Evolutionary conservation across 2,888 invertebrate species (phyloP), one percentile per base, ranked within the genome.

Genomic region (Sabatieria punctata): DNA sequence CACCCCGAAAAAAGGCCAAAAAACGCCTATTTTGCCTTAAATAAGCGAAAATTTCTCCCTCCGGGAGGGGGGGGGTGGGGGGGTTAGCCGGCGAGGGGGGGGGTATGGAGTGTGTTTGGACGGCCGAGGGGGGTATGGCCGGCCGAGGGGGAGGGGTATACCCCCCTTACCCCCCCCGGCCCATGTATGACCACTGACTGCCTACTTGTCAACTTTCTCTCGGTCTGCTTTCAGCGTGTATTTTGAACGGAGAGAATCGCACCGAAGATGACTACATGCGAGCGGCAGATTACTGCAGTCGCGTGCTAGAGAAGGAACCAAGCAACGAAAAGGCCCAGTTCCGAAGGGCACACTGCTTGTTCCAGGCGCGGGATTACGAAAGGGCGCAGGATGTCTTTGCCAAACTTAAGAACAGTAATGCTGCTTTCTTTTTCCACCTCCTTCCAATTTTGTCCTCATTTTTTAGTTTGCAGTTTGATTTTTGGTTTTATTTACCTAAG

Each of bases 241-340:
- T 52, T 21, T 27, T 52, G 24, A 38, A 47, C 22, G 44, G 50
- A 8, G 30, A 22, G n/a, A 26, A 35, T 13, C 47, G 51, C 25
- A 37, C 85, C 67, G 61, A 73, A 33, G 74, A 78, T 15, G 77
- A 82, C 6, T 68, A 73, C 19, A 71, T 75, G 41, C 77, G 80
- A 55, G 84, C 82, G 0, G 76, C 75, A 56, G 74, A 78, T 30
- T 72, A 78, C 33, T 85, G 88, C 33, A 75, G 77, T 38, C 77
- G 78, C 54, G 88, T 80, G 0, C 67, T 93, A 1, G 74, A 75
- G 45, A 55, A 80, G 1, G 82, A 85, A 59, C 65, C 75, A 0
- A 72, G 73, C 24, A 88, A 80, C 65, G 80, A 82, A 13, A 93
- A 93, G 67, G 91, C 81, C 0, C 70, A 81, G 25, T 93, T 85